Conservation (phyloP, 2,888 invertebrate genomes). For the Tachina lurida region DNA sequence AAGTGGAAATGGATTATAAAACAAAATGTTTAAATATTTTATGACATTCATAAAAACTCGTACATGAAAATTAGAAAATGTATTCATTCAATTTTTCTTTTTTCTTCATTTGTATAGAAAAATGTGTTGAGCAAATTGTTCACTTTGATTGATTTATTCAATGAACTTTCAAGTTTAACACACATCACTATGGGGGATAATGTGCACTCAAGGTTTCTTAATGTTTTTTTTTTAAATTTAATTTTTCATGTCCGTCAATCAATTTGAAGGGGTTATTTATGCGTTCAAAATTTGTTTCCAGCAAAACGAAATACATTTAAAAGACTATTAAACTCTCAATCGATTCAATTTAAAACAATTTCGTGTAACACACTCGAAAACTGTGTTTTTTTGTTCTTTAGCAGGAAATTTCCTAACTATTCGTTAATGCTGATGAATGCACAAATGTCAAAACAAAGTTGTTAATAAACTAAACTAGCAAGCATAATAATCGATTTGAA, state of each 20-base stretch:
- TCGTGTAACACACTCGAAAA: no score
- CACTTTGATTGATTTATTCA: constrained; percentile 39
- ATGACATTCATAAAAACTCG: constrained; percentile 18
- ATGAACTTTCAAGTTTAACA: constrained; percentile 26
- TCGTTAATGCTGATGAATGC: background rate
- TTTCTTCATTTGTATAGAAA: background rate
- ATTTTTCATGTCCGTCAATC: constrained; percentile 12
- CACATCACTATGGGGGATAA: no score
- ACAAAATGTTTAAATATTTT: constrained; percentile 28
- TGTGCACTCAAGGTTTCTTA: background rate
- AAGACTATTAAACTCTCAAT: background rate
- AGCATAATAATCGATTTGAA: no score
- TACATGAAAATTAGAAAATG: constrained; percentile 1
- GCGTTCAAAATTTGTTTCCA: background rate
- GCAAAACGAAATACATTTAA: background rate
- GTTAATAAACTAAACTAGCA: no score
- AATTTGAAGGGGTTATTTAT: background rate
- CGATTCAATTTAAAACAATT: no score
- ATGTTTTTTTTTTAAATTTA: background rate
- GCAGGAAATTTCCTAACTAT: background rate
- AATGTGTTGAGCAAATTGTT: constrained; percentile 12
- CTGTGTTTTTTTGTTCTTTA: no score
- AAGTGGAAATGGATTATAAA: background rate
- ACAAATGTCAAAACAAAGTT: no score
- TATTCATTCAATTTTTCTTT: background rate